Evolutionary conservation across 2,113 vertebrate species (phyloP), one percentile per base, ranked within the genome.

Genomic region (Orthonyx spaldingii): DNA sequence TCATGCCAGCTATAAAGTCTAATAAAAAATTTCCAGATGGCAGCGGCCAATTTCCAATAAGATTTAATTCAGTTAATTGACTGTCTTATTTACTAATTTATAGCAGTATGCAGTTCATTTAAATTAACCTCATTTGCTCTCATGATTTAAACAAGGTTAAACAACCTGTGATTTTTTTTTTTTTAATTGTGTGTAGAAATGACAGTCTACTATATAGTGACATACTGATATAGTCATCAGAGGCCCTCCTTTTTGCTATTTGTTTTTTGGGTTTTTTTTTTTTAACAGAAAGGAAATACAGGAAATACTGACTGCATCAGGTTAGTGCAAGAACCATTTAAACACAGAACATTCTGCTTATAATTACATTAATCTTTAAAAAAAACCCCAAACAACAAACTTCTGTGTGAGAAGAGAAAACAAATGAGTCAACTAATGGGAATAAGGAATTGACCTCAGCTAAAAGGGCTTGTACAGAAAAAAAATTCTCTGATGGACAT

Each of bases 81-180:
- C 96, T 97, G 92, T 94, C 95, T 96, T 97, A 96, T 96, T 97
- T 97, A 96, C 89, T 97, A 97, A 97, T 97, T 96, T 95, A 97
- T 97, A 87, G 89, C 81, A 93, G 55, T 96, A 78, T 95, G 85
- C 47, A 93, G 95, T 92, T 94, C 83, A 95, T 96, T 96, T 89
- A 93, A 97, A 97, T 96, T 97, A 97, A 96, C 92, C 87, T 94
- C 94, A 94, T 84, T 95, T 97, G 59, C 55, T 92, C 57, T 71
- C 83, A 86, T 93, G 89, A 97, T 95, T 97, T 95, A 84, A 96
- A 47, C 91, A 97, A 96, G 93, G 89, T 96, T 97, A 96, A 97
- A 87, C 11, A 90, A 86, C 61, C 9, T 53, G 47, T 69, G 32
- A 41, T 30, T 8, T 42, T 59, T 50, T 68, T 50, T 27, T 55